These are phyloP conservation scores for Dione vanillae DNA, from an alignment of 2,888 invertebrate genomes.

Conservation along the genomic window DNA sequence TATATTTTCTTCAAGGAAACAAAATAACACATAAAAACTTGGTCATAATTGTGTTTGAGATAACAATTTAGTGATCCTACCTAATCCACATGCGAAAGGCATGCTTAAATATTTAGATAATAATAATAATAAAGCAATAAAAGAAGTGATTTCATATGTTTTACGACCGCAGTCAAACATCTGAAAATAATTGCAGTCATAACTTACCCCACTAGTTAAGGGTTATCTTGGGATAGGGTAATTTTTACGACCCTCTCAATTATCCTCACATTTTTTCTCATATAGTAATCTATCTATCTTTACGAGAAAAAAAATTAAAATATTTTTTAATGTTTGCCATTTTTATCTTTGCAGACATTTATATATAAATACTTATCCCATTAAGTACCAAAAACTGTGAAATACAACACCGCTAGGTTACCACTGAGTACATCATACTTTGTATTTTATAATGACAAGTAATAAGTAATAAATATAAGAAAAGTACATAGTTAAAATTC, in stretches of 20 bases:
- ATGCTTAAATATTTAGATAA: constrained; percentile 14
- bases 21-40: too few relatives aligned
- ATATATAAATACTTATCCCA: too few relatives aligned
- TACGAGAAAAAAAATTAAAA: background rate
- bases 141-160: constrained; percentile 15
- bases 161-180: constrained; percentile 19
- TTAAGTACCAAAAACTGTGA: too few relatives aligned
- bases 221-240: background rate
- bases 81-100: background rate
- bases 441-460: too few relatives aligned
- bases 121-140: constrained; percentile 25
- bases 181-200: constrained; percentile 32
- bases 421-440: too few relatives aligned
- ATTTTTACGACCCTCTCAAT: constrained; percentile 18
- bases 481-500: too few relatives aligned
- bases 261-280: background rate
- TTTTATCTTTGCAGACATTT: background rate
- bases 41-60: background rate
- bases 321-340: background rate
- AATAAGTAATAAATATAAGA: too few relatives aligned
- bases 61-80: background rate
- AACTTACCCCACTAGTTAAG: constrained; percentile 9
- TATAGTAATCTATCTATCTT: background rate
- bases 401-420: too few relatives aligned
- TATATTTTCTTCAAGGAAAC: too few relatives aligned